Evolutionary conservation across 2,797 vertebrate genomes (phyloP).

Genomic region (Crocodylus rhombifer): DNA sequence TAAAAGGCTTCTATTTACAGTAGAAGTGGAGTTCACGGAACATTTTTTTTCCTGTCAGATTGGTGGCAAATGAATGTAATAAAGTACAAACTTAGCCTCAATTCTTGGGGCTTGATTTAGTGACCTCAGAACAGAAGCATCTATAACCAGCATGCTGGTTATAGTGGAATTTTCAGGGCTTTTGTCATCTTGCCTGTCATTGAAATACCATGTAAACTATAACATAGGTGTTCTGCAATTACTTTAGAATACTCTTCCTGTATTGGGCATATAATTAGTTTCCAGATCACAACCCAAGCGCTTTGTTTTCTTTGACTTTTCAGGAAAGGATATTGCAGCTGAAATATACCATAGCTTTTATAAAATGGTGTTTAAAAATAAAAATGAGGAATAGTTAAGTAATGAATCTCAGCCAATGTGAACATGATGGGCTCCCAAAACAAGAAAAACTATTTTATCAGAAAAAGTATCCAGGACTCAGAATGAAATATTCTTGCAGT

Average conservation of each 20-base stretch:
- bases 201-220: neutral
- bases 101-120: neutral
- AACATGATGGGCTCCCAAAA: neutral
- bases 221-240: neutral
- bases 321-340: neutral
- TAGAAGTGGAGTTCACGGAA: neutral
- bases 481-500: neutral
- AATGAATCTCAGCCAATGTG: neutral
- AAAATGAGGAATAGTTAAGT: neutral
- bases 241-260: neutral
- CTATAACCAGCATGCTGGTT: neutral
- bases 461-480: neutral
- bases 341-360: neutral
- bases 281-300: neutral
- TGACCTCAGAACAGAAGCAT: neutral
- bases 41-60: neutral
- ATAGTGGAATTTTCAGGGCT: neutral
- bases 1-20: neutral
- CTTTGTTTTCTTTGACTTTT: neutral
- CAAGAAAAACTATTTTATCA: neutral
- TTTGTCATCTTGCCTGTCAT: slow-evolving; percentile 6
- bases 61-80: neutral
- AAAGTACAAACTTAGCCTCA: neutral
- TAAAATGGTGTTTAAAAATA: neutral
- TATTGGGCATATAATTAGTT: neutral